Conservation (phyloP, 1,140 invertebrate genomes). For the Hydropsyche tenuis region DNA sequence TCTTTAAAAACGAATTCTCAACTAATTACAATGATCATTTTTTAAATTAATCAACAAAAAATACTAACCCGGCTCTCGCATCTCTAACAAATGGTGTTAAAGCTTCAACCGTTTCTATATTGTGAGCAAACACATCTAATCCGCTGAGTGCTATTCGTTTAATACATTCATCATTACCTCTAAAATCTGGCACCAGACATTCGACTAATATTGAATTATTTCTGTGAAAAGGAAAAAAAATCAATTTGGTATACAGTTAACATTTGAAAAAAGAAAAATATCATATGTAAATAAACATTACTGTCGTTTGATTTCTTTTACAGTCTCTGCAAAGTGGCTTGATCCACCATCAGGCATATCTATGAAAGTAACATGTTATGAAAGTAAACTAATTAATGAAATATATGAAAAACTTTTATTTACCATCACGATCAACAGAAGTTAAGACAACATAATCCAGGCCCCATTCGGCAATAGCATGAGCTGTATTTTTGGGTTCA, state of each 20-base stretch:
- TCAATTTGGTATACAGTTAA: background rate
- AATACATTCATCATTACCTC: conserved; percentile 81
- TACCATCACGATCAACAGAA: conserved; percentile 96
- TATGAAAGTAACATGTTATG: conserved; percentile 53
- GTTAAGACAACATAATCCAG: conserved; percentile 98
- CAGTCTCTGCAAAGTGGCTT: conserved; percentile 90
- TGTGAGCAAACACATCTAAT: conserved; percentile 95
- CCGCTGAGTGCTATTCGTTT: conserved; percentile 80
- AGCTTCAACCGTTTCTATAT: conserved; percentile 93
- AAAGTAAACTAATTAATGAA: conserved; percentile 18
- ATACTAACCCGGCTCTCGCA: conserved; percentile 73
- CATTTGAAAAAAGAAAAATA: background rate
- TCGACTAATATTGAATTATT: conserved; percentile 92
- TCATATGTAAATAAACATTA: conserved; percentile 57
- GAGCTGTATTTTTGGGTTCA: conserved; percentile 93
- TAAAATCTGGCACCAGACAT: conserved; percentile 96
- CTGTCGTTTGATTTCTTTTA: conserved; percentile 77
- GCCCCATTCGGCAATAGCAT: conserved; percentile 92
- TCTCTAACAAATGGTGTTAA: conserved; percentile 92
- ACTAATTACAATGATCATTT: conserved; percentile 20
- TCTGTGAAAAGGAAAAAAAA: conserved; percentile 57
- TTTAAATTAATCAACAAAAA: conserved; percentile 17
- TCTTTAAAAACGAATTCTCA: conserved; percentile 49
- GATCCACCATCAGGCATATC: conserved; percentile 92
- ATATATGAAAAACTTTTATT: conserved; percentile 44